Evolutionary conservation across 2,888 invertebrate genomes (phyloP).

Genomic region (Ditula angustiorana): DNA sequence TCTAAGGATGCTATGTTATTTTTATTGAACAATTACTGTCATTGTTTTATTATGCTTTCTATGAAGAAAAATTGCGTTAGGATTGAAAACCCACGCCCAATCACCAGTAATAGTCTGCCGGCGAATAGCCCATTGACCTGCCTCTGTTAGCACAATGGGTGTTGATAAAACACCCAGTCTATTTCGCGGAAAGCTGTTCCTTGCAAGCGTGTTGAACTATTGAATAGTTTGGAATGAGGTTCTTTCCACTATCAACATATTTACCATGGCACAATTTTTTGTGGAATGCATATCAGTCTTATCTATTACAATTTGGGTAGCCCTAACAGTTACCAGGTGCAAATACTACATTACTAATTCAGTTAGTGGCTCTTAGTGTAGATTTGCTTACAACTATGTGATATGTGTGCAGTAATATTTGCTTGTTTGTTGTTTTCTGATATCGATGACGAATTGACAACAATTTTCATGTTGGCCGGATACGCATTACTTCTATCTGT

Average conservation of each 20-base stretch:
- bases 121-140: constrained; percentile 46
- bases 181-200: constrained; percentile 21
- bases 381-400: too few species aligned
- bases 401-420: neutral
- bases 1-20: neutral
- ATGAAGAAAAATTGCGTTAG: constrained; percentile 45
- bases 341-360: too few species aligned
- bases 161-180: constrained; percentile 47
- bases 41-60: constrained; percentile 13
- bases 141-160: constrained; percentile 41
- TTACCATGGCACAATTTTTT: too few species aligned
- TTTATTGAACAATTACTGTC: neutral
- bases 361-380: too few species aligned
- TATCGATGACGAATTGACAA: neutral
- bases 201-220: neutral
- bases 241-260: too few species aligned
- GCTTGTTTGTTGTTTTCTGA: neutral
- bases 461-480: neutral
- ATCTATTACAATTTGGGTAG: too few species aligned
- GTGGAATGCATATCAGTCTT: too few species aligned
- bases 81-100: constrained; percentile 43
- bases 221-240: neutral
- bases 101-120: constrained; percentile 43
- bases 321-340: too few species aligned
- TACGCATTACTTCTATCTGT: constrained; percentile 4